Conservation (phyloP, 2,797 vertebrate species). For the Apogon hyalosoma region DNA sequence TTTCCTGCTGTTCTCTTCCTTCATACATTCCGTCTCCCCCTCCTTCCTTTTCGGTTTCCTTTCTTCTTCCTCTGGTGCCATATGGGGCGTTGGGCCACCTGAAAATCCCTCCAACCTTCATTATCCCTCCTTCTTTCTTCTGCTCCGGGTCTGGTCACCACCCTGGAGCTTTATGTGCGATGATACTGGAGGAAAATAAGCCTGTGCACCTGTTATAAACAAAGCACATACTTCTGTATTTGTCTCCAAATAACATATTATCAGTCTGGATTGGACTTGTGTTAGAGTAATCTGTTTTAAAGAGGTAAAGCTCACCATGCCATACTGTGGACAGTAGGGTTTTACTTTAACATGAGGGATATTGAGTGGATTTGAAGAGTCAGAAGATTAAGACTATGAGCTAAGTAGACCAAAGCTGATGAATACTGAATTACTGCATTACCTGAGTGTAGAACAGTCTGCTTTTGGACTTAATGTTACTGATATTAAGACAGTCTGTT, state of each 20-base stretch:
- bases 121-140: slow-evolving; percentile 11
- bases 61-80: slow-evolving; percentile 16
- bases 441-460: background rate
- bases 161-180: background rate
- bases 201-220: background rate
- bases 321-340: background rate
- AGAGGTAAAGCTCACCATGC: background rate
- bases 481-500: background rate
- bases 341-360: background rate
- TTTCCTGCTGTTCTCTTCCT: slow-evolving; percentile 64
- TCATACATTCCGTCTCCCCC: slow-evolving; percentile 40
- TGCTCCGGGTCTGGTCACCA: slow-evolving; percentile 12
- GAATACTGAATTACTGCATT: background rate
- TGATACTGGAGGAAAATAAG: slow-evolving; percentile 7
- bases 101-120: slow-evolving; percentile 10
- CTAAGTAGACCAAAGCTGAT: background rate
- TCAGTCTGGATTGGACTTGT: too few relatives aligned
- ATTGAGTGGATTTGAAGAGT: background rate
- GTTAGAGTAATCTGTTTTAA: background rate
- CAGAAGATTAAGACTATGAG: background rate
- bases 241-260: too few relatives aligned
- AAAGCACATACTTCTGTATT: background rate
- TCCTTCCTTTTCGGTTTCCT: slow-evolving; percentile 24
- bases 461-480: background rate
- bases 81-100: slow-evolving; percentile 36